phyloP scores from a whole-genome alignment of 2,888 invertebrate genomes.

The Dugesia japonica region DNA sequence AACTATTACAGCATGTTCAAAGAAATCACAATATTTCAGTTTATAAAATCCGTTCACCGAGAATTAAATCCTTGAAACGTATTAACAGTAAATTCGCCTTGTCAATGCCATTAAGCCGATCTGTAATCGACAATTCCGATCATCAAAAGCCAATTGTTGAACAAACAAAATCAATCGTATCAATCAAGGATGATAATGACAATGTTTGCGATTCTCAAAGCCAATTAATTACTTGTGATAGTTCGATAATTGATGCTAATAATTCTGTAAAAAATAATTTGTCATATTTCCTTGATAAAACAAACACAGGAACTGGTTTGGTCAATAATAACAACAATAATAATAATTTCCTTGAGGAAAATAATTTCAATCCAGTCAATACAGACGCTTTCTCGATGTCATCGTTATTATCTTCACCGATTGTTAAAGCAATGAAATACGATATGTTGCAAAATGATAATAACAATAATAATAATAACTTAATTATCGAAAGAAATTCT shows the following conservation, averaged over 20 bases:
- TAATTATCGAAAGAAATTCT: background rate
- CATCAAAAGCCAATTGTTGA: background rate
- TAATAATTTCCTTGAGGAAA: background rate
- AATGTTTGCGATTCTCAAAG: constrained; percentile 4
- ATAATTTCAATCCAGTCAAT: background rate
- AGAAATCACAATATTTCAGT: constrained; percentile 5
- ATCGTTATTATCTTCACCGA: background rate
- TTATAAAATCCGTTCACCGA: constrained; percentile 12
- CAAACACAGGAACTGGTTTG: background rate
- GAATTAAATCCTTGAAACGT: background rate
- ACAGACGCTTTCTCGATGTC: background rate
- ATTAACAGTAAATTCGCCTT: background rate
- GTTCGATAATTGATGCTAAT: background rate
- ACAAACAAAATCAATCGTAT: background rate
- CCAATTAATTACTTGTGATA: background rate
- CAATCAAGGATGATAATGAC: constrained; percentile 8
- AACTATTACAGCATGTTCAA: constrained; percentile 27
- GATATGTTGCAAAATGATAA: background rate
- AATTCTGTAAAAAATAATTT: background rate
- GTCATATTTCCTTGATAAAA: background rate
- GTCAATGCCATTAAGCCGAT: background rate
- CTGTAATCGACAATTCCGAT: background rate
- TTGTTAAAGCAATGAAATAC: background rate
- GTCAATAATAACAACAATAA: too few species aligned
- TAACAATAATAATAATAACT: background rate